These are phyloP conservation scores for Acanthosepion pharaonis DNA, from an alignment of 2,888 invertebrate species.

Conservation along the genomic window DNA sequence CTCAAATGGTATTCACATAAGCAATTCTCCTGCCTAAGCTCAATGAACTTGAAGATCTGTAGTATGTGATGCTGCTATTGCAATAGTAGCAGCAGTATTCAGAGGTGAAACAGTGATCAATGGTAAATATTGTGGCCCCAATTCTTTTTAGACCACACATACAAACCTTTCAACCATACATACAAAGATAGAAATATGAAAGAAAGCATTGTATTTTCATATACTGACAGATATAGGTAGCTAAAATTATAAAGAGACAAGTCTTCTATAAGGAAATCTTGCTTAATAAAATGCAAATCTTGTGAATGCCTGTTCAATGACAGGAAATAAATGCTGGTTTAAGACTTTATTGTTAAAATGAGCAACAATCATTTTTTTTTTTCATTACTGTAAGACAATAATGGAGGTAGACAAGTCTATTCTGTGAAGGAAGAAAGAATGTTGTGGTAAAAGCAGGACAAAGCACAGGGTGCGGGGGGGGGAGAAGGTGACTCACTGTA, in stretches of 20 bases:
- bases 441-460: neutral
- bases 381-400: neutral
- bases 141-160: neutral
- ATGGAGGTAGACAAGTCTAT: neutral
- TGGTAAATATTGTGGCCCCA: neutral
- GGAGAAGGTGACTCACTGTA: neutral
- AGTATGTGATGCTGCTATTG: conserved; percentile 13
- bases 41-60: neutral
- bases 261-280: no score
- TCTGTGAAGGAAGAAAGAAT: conserved; percentile 13
- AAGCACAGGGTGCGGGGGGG: neutral
- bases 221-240: no score
- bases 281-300: no score
- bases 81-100: neutral
- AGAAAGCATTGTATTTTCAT: no score
- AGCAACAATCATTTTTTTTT: no score
- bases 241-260: no score
- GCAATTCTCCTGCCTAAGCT: conserved; percentile 33
- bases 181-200: neutral
- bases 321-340: no score
- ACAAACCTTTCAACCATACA: neutral
- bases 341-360: no score
- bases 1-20: neutral
- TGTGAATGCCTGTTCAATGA: no score
- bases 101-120: conserved; percentile 33